phyloP scores from a whole-genome alignment of 2,113 vertebrate species.

The Hemichromis elongatus region DNA sequence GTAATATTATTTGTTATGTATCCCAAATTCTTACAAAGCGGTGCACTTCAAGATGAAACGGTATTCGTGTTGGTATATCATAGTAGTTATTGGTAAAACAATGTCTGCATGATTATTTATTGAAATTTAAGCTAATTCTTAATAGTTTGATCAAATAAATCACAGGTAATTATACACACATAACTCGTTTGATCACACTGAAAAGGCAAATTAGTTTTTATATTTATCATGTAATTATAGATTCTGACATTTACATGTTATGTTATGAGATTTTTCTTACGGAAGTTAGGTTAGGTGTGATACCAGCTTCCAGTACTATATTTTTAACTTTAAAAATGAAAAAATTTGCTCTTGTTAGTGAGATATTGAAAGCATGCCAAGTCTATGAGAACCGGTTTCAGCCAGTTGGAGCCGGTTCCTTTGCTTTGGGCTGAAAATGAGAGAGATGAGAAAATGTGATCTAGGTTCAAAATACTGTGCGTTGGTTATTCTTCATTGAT shows the following conservation, averaged over 20 bases:
- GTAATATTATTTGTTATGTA: not conserved
- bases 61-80: not conserved
- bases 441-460: slow-evolving; percentile 10
- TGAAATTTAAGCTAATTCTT: not conserved
- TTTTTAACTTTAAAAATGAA: not conserved
- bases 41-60: not conserved
- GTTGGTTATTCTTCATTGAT: not conserved
- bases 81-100: not conserved
- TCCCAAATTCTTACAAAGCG: not conserved
- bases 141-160: not conserved
- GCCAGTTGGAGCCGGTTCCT: slow-evolving; percentile 1
- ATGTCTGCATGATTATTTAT: not conserved
- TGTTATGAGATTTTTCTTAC: not conserved
- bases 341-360: not conserved
- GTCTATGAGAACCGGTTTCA: not conserved
- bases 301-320: not conserved
- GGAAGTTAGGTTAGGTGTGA: not conserved
- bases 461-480: not conserved
- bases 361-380: not conserved
- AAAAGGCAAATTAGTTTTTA: not conserved
- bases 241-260: not conserved
- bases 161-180: not conserved
- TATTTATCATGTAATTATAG: not conserved
- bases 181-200: not conserved
- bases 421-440: not conserved